A percentile compares a stretch with the other conserved stretches of the same genome.
phyloP scores from a whole-genome alignment of 1,140 invertebrate genomes.

The Schlechtendalia chinensis region DNA sequence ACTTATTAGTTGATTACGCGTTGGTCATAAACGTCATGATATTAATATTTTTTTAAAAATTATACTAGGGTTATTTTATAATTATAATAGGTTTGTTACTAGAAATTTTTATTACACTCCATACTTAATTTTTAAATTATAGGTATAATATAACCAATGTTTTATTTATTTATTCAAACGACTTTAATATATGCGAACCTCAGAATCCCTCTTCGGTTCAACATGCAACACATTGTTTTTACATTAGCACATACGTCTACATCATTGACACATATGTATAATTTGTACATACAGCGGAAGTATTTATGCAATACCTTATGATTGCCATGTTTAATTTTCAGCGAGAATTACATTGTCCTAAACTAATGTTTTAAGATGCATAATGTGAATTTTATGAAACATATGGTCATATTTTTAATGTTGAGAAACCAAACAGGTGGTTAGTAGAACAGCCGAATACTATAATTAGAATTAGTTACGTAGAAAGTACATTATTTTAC shows the following conservation, averaged over 20 bases:
- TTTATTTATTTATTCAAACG: neutral
- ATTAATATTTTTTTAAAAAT: neutral
- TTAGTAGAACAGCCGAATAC: slow-evolving; percentile 7
- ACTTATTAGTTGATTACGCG: neutral
- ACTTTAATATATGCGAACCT: neutral
- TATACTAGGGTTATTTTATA: neutral
- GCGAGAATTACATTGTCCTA: neutral
- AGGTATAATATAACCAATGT: neutral
- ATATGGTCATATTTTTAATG: slow-evolving; percentile 9
- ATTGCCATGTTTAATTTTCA: neutral
- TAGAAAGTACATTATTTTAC: slow-evolving; percentile 34
- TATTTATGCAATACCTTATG: neutral
- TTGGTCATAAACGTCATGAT: neutral
- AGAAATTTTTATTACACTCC: neutral
- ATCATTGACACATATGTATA: neutral
- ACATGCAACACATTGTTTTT: neutral
- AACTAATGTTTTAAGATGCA: neutral
- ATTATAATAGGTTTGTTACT: neutral
- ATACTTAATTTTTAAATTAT: neutral
- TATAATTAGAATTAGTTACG: slow-evolving; percentile 15
- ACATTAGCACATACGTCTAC: neutral
- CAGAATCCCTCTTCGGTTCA: neutral
- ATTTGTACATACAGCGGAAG: neutral
- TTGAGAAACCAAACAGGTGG: slow-evolving; percentile 33
- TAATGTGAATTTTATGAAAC: neutral